Conservation (phyloP, 1,140 invertebrate genomes). For the Drosophila subobscura region DNA sequence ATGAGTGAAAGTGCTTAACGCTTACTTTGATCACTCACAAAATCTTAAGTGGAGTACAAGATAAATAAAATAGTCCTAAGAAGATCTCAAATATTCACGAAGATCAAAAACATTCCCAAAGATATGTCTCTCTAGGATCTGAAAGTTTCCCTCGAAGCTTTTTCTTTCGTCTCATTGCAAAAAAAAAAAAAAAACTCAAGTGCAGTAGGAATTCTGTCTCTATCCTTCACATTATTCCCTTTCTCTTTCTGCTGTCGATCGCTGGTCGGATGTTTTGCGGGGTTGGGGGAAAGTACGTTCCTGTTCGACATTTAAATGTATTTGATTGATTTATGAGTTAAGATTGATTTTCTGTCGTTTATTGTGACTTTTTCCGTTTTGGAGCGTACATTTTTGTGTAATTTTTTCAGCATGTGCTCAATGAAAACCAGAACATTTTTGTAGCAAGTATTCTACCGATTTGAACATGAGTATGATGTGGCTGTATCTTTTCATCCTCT, state of each 20-base stretch:
- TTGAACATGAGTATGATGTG: conserved; percentile 62
- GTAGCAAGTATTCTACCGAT: conserved; percentile 62
- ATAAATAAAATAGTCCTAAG: no score
- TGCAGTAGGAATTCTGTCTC: conserved; percentile 49
- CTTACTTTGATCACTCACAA: no score
- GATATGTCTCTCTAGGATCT: conserved; percentile 4
- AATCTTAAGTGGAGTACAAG: no score
- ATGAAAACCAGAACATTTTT: conserved; percentile 67
- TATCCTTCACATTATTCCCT: neutral
- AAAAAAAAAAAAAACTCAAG: conserved; percentile 47
- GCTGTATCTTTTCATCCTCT: conserved; percentile 60
- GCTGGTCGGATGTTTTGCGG: conserved; percentile 8
- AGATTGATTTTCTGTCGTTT: conserved; percentile 24
- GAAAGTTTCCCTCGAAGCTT: conserved; percentile 15
- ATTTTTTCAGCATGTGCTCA: conserved; percentile 80
- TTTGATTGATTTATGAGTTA: conserved; percentile 13
- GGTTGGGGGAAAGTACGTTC: conserved; percentile 48
- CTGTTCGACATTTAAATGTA: conserved; percentile 35
- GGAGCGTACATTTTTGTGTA: conserved; percentile 65
- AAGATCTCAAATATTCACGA: neutral
- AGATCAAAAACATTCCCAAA: conserved; percentile 20
- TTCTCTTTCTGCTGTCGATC: conserved; percentile 4
- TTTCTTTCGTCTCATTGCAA: conserved; percentile 64
- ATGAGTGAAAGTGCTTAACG: no score
- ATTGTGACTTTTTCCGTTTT: conserved; percentile 31